phyloP scores from a whole-genome alignment of 2,113 vertebrate genomes.

The Gasterosteus nipponicus region DNA sequence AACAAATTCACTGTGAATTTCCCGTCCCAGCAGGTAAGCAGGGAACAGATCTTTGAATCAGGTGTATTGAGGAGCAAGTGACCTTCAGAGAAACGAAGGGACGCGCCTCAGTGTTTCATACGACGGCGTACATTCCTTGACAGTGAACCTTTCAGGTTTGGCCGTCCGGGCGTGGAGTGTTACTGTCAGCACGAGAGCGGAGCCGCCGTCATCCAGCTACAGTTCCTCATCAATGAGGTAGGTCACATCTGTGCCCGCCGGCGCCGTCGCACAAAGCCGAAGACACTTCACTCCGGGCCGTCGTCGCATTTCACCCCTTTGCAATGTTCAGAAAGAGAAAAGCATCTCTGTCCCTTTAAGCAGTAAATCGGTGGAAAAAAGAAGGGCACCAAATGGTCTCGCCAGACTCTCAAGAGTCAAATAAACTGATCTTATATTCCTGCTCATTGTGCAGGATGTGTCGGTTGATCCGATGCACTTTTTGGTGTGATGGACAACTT shows the following conservation, averaged over 20 bases:
- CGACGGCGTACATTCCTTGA: conserved; percentile 85
- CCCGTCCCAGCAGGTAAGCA: conserved; percentile 9
- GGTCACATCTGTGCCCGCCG: conserved; percentile 5
- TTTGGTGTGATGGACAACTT: neutral
- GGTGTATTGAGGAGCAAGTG: conserved; percentile 5
- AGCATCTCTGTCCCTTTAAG: neutral
- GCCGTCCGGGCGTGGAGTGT: conserved; percentile 96
- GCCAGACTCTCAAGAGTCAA: neutral
- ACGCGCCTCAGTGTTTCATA: neutral
- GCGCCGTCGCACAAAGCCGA: neutral
- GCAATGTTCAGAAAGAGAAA: conserved; percentile 13
- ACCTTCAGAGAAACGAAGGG: conserved; percentile 27
- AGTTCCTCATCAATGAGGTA: conserved; percentile 88
- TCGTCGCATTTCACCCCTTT: conserved; percentile 32
- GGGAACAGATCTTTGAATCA: conserved; percentile 23
- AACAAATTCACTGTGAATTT: conserved; percentile 23
- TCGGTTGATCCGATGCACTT: neutral
- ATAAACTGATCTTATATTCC: neutral
- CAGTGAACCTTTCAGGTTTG: conserved; percentile 86
- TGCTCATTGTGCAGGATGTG: neutral
- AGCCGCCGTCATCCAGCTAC: conserved; percentile 95
- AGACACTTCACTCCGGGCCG: neutral
- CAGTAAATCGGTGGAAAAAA: neutral
- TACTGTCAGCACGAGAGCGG: conserved; percentile 97
- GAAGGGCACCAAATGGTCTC: neutral